Percentiles rank a stretch among this genome's conserved stretches.
Evolutionary conservation across 2,888 invertebrate species (phyloP).

Genomic region (Megamerina dolium): DNA sequence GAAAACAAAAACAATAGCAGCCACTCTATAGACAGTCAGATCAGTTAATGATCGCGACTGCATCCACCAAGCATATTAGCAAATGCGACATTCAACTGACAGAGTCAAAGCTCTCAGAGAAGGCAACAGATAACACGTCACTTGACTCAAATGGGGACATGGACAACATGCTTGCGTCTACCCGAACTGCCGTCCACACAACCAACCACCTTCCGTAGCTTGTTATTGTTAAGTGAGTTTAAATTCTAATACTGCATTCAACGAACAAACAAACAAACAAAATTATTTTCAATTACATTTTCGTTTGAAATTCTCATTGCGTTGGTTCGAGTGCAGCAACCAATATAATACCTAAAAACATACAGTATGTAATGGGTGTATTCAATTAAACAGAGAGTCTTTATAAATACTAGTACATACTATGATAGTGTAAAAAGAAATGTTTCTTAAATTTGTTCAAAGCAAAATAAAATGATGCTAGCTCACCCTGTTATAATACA

Average conservation of each 20-base stretch:
- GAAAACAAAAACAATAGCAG: conserved; percentile 5
- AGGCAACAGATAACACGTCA: conserved; percentile 49
- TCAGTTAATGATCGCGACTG: conserved; percentile 17
- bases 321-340: conserved; percentile 12
- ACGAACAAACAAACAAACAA: conserved; percentile 1
- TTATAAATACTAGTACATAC: too few relatives aligned
- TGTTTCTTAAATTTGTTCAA: too few relatives aligned
- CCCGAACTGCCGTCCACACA: conserved; percentile 13
- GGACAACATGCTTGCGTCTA: conserved; percentile 40
- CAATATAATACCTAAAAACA: too few relatives aligned
- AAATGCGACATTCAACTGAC: conserved; percentile 44
- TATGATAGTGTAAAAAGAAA: too few relatives aligned
- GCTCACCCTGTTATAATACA: background rate
- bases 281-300: conserved; percentile 15
- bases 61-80: conserved; percentile 11
- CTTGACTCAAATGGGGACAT: conserved; percentile 48
- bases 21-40: conserved; percentile 13
- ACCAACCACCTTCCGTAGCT: background rate
- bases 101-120: conserved; percentile 48
- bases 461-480: too few relatives aligned
- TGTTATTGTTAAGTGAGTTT: conserved; percentile 4
- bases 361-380: too few relatives aligned
- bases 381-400: too few relatives aligned
- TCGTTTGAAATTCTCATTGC: conserved; percentile 21
- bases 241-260: conserved; percentile 15